These are phyloP conservation scores for Nemotelus nigrinus DNA, from an alignment of 2,888 invertebrate genomes.

Conservation along the genomic window DNA sequence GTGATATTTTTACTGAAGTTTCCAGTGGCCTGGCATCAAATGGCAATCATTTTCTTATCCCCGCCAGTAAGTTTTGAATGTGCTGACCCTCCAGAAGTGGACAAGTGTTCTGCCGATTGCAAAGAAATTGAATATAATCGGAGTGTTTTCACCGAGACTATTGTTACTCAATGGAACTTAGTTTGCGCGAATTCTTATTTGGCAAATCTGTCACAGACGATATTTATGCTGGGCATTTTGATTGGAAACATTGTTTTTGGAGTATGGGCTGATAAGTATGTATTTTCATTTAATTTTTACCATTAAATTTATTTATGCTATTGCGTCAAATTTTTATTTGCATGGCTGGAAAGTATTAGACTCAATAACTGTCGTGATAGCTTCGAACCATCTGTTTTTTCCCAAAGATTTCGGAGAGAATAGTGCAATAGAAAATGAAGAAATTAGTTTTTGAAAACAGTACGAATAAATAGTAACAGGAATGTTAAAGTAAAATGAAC, in stretches of 20 bases:
- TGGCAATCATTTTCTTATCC: slow-evolving; percentile 80
- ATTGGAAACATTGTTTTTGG: slow-evolving; percentile 79
- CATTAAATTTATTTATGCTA: background rate
- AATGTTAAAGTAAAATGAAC: no score
- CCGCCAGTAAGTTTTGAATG: slow-evolving; percentile 73
- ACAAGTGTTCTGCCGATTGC: slow-evolving; percentile 68
- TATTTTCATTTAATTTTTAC: background rate
- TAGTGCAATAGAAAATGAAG: no score
- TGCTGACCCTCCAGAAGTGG: slow-evolving; percentile 54
- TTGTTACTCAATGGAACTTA: slow-evolving; percentile 78
- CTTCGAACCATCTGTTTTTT: no score
- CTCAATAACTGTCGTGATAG: no score
- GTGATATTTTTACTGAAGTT: slow-evolving; percentile 78
- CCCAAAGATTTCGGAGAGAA: no score
- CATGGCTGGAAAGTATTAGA: no score
- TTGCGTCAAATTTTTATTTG: background rate
- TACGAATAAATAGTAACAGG: no score
- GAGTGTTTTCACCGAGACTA: slow-evolving; percentile 73
- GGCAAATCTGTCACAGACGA: slow-evolving; percentile 76
- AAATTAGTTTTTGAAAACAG: no score
- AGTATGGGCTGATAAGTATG: slow-evolving; percentile 75
- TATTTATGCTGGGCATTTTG: slow-evolving; percentile 80
- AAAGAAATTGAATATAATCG: slow-evolving; percentile 70
- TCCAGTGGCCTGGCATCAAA: slow-evolving; percentile 83
- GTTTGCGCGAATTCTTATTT: slow-evolving; percentile 75